Base-by-base conservation (phyloP, 2,797 vertebrate species). In the Pseudomugil tenellus region DNA sequence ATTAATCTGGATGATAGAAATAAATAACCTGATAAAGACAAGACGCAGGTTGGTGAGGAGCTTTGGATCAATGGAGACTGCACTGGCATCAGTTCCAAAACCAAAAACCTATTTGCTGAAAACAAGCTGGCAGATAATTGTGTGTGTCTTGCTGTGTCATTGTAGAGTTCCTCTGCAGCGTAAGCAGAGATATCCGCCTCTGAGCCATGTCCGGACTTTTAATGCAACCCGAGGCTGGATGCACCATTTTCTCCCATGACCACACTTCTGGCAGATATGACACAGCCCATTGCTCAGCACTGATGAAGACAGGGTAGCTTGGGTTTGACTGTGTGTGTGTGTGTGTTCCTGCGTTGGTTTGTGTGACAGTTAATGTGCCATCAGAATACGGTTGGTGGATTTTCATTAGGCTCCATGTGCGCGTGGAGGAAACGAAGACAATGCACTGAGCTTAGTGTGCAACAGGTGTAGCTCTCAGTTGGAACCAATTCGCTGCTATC, bases 401-500 rank as follows among this genome's bases (percentile, higher is more conserved):
- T 53, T 76, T 77, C 70, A 79, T 77, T 73, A 72, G 54, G 29
- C 57, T 60, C 59, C 31, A 9, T 65, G 51, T 54, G 63, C 55
- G 70, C n/a, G 58, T 37, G 31, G 64, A 13, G 28, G 57, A 77
- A 74, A 73, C 29, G 57, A 67, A 72, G 66, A 76, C 80, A 74
- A 83, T 86, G 66, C 74, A 17, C 54, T 53, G 74, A 70, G 81
- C 72, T 78, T 58, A 66, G 66, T 35, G 65, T 70, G 67, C 80
- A 89, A 86, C 91, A 91, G 84, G 87, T 88, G 77, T 63, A 41
- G 69, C 68, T 57, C 76, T 84, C 65, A 14, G 67, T 72, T 72
- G 80, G 79, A 88, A 67, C 68, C 61, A 79, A 88, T 87, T 88
- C 72, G 69, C 67, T 80, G 80, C 81, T 85, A 90, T 89, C 87